Percentiles rank a stretch among this genome's conserved stretches.
Evolutionary conservation across 2,113 vertebrate species (phyloP).

Genomic region (Gnathonemus echidnorhynchus): DNA sequence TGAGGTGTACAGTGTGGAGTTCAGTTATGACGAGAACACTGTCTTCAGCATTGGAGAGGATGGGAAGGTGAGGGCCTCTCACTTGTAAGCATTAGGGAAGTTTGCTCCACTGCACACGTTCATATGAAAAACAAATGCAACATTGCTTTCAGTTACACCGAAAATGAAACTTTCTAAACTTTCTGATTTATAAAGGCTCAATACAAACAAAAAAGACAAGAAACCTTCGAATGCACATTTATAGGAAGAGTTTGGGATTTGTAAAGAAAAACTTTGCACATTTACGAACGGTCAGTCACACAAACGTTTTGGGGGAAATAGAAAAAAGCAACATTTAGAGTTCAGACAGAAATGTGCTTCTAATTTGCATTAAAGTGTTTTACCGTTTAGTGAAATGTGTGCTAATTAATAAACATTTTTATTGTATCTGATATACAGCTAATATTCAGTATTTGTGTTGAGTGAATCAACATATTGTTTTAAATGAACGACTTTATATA

Average conservation of each 20-base stretch:
- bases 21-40: conserved; percentile 93
- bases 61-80: conserved; percentile 70
- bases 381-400: too few species aligned
- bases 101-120: neutral
- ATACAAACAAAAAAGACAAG: too few species aligned
- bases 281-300: neutral
- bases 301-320: too few species aligned
- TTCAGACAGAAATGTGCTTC: too few species aligned
- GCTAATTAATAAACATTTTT: too few species aligned
- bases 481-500: neutral
- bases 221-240: too few species aligned
- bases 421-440: too few species aligned
- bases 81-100: neutral
- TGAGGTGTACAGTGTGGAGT: conserved; percentile 93
- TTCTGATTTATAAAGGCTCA: too few species aligned
- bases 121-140: neutral
- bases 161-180: neutral
- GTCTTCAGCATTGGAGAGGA: conserved; percentile 94
- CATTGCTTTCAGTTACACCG: neutral
- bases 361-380: too few species aligned
- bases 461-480: neutral
- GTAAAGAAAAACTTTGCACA: neutral
- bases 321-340: too few species aligned
- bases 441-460: neutral
- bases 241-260: neutral